phyloP scores from a whole-genome alignment of 2,888 invertebrate species.

The Helicoverpa assulta region DNA sequence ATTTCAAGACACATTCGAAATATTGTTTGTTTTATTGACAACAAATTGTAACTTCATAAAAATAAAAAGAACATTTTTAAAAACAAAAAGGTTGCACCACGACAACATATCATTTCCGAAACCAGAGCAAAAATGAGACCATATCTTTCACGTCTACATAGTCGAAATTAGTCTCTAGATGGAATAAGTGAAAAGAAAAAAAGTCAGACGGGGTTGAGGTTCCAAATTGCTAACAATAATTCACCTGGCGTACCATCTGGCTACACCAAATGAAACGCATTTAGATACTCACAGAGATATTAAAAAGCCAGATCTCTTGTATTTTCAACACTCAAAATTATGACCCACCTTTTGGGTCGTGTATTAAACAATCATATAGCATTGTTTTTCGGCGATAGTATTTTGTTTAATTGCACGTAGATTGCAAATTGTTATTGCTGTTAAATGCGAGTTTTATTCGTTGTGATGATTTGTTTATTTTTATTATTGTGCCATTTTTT shows the following conservation, averaged over 20 bases:
- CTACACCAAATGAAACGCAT: conserved; percentile 75
- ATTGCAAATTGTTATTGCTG: not conserved
- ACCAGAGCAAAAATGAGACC: conserved; percentile 18
- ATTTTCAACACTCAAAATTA: conserved; percentile 60
- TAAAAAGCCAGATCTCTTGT: conserved; percentile 70
- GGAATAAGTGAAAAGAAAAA: conserved; percentile 68
- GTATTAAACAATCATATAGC: conserved; percentile 13
- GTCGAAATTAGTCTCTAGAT: conserved; percentile 62
- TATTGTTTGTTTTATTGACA: not conserved
- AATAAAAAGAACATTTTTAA: too few species aligned
- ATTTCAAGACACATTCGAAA: too few species aligned
- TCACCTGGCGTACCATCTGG: conserved; percentile 79
- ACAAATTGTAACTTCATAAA: not conserved
- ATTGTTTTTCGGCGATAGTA: conserved; percentile 3
- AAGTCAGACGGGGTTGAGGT: conserved; percentile 56
- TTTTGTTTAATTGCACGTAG: not conserved
- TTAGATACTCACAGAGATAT: conserved; percentile 73
- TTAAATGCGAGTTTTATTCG: conserved; percentile 6
- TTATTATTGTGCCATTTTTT: not conserved
- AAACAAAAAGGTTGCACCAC: not conserved
- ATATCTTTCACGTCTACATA: conserved; percentile 48
- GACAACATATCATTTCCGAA: not conserved
- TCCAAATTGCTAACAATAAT: conserved; percentile 77
- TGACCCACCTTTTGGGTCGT: conserved; percentile 25
- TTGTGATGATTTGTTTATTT: not conserved